Conservation (phyloP, 1,140 invertebrate species). For the Antheraea pernyi region DNA sequence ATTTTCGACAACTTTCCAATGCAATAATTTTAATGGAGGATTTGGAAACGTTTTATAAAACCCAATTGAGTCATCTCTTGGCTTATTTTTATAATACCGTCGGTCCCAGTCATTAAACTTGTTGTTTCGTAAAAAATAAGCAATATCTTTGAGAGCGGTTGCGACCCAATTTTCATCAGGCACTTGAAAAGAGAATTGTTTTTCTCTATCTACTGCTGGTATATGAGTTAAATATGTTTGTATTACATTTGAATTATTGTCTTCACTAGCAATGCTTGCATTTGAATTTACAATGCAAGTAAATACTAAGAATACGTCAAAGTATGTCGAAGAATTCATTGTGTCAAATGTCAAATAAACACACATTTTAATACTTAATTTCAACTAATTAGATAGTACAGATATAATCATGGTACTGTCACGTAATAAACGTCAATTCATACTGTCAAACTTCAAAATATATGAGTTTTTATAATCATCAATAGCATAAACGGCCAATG, state of each 20-base stretch:
- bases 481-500: too few relatives aligned
- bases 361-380: too few relatives aligned
- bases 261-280: neutral
- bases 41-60: conserved; percentile 77
- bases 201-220: neutral
- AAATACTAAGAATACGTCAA: neutral
- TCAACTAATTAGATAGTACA: too few relatives aligned
- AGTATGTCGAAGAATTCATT: neutral
- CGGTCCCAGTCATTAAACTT: conserved; percentile 84
- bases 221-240: neutral
- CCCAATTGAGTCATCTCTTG: conserved; percentile 29
- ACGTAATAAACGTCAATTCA: too few relatives aligned
- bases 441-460: neutral
- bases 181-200: conserved; percentile 3
- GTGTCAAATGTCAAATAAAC: neutral
- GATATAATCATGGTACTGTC: too few relatives aligned
- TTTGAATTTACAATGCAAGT: neutral
- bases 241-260: neutral
- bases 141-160: conserved; percentile 75
- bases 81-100: conserved; percentile 60
- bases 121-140: conserved; percentile 81
- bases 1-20: conserved; percentile 82
- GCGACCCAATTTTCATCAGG: conserved; percentile 31
- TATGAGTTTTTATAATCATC: too few relatives aligned
- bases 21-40: conserved; percentile 77